These are phyloP conservation scores for Epinephelus fuscoguttatus DNA, from an alignment of 2,113 vertebrate genomes.

Conservation along the genomic window DNA sequence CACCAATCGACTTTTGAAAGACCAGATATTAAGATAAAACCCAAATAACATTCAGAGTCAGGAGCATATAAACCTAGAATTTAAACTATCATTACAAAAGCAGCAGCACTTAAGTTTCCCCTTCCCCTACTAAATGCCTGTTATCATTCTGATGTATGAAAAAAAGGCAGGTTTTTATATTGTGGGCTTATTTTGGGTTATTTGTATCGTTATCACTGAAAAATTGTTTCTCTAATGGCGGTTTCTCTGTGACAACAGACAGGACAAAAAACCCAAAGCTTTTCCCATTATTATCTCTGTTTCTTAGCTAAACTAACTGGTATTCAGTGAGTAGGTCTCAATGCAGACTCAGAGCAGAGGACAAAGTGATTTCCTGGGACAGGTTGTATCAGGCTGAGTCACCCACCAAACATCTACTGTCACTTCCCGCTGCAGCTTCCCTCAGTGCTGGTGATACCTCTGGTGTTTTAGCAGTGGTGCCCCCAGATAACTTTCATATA, in stretches of 20 bases:
- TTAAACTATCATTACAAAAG: not conserved
- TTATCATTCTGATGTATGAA: too few species aligned
- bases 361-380: constrained; percentile 10
- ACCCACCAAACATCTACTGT: constrained; percentile 3
- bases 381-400: constrained; percentile 16
- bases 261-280: too few species aligned
- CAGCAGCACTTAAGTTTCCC: not conserved
- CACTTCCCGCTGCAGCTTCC: not conserved
- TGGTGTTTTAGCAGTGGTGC: constrained; percentile 1
- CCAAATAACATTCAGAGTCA: not conserved
- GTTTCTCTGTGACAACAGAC: too few species aligned
- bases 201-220: too few species aligned
- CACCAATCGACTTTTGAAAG: not conserved
- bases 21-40: not conserved
- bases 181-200: too few species aligned
- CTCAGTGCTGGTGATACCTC: not conserved
- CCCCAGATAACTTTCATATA: too few species aligned
- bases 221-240: too few species aligned
- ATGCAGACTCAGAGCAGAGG: not conserved
- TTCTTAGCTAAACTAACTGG: too few species aligned
- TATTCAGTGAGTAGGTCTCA: not conserved
- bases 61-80: not conserved
- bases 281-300: too few species aligned
- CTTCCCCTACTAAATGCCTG: not conserved
- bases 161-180: too few species aligned